Percentiles rank a stretch among this genome's conserved stretches.
Evolutionary conservation across 2,888 invertebrate species (phyloP).

Genomic region (Zootermopsis nevadensis): DNA sequence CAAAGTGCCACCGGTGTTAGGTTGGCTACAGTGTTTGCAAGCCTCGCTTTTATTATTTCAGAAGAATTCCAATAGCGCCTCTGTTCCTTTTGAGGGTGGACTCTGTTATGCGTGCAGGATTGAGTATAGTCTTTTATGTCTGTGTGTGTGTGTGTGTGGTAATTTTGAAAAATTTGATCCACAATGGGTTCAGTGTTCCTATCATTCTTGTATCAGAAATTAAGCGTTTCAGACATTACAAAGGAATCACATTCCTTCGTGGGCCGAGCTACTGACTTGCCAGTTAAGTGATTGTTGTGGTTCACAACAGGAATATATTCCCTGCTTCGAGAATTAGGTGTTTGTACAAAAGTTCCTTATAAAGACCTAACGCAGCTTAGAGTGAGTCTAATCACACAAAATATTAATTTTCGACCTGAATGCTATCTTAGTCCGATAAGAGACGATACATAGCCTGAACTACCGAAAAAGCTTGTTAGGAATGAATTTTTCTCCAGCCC

Average conservation of each 20-base stretch:
- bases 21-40: constrained; percentile 20
- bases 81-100: not conserved
- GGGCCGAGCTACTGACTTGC: not conserved
- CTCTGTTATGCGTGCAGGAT: constrained; percentile 10
- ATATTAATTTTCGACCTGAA: not conserved
- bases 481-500: too few species aligned
- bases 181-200: constrained; percentile 1
- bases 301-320: constrained; percentile 4
- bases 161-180: constrained; percentile 15
- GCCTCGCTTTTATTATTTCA: constrained; percentile 21
- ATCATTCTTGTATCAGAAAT: constrained; percentile 22
- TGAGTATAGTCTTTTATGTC: not conserved
- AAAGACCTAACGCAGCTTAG: not conserved
- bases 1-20: constrained; percentile 42
- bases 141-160: not conserved
- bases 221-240: constrained; percentile 19
- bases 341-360: not conserved
- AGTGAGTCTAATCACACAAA: not conserved
- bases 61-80: not conserved
- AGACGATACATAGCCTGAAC: too few species aligned
- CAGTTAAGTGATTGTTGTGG: constrained; percentile 26
- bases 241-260: constrained; percentile 2
- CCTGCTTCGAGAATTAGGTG: constrained; percentile 4
- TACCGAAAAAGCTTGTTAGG: too few species aligned
- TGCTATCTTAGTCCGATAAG: too few species aligned